Evolutionary conservation across 2,797 vertebrate genomes (phyloP).

Genomic region (Diceros bicornis): DNA sequence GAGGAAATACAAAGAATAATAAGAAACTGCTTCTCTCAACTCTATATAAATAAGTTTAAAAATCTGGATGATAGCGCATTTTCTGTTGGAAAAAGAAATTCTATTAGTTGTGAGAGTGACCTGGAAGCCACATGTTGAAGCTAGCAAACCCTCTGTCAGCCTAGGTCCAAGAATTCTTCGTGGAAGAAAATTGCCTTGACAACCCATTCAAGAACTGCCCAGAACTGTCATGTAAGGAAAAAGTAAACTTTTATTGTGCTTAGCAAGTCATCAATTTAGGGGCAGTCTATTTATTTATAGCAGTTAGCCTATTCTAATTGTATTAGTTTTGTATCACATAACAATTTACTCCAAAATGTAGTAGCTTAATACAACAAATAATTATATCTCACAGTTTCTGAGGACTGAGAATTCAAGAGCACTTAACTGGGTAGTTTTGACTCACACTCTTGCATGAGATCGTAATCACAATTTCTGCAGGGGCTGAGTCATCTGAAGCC

Average conservation of each 20-base stretch:
- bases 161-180: not conserved
- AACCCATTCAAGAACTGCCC: not conserved
- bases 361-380: not conserved
- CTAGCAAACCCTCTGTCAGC: not conserved
- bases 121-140: not conserved
- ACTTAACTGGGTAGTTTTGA: not conserved
- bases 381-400: not conserved
- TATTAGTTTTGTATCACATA: not conserved
- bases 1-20: not conserved
- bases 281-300: not conserved
- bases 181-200: not conserved
- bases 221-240: not conserved
- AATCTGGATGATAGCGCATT: not conserved
- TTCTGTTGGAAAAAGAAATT: not conserved
- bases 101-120: not conserved
- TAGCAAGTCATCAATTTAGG: not conserved
- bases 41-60: not conserved
- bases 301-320: not conserved
- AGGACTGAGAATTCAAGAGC: not conserved
- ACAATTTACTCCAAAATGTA: not conserved
- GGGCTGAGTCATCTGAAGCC: not conserved
- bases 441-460: not conserved
- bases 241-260: not conserved
- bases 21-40: not conserved
- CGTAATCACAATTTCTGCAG: not conserved